A percentile compares a stretch with the other conserved stretches of the same genome.
These are phyloP conservation scores for Cynopterus brachyotis DNA, from an alignment of 2,113 vertebrate genomes.

Conservation along the genomic window DNA sequence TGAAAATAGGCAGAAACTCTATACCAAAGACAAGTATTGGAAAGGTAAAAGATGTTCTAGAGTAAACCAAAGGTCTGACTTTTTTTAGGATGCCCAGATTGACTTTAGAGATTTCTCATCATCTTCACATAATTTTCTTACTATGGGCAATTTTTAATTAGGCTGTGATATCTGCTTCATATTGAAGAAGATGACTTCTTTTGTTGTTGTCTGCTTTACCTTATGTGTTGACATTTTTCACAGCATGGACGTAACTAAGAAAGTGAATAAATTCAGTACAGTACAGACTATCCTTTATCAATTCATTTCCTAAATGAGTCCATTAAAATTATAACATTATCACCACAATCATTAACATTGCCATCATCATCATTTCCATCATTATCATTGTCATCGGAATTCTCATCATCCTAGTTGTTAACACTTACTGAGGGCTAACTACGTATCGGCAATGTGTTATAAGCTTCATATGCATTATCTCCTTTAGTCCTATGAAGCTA, in stretches of 20 bases:
- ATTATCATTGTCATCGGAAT: neutral
- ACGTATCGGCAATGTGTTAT: neutral
- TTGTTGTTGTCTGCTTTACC: neutral
- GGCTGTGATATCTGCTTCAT: neutral
- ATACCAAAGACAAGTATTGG: neutral
- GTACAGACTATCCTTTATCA: neutral
- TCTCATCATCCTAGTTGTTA: neutral
- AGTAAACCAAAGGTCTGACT: neutral
- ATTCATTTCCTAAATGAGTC: neutral
- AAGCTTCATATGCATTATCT: neutral
- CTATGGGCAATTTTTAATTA: neutral
- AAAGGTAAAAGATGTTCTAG: neutral
- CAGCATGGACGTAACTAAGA: neutral
- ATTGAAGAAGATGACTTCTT: neutral
- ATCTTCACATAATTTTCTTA: neutral
- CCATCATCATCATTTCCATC: neutral
- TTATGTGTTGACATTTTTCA: neutral
- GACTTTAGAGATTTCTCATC: neutral
- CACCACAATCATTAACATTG: neutral
- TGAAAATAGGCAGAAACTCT: neutral
- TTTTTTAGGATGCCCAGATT: neutral
- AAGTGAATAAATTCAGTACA: neutral
- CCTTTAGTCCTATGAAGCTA: neutral
- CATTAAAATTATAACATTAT: neutral
- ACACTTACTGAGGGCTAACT: neutral